Evolutionary conservation across 2,113 vertebrate species (phyloP).

Genomic region (Ptychochromis oligacanthus): DNA sequence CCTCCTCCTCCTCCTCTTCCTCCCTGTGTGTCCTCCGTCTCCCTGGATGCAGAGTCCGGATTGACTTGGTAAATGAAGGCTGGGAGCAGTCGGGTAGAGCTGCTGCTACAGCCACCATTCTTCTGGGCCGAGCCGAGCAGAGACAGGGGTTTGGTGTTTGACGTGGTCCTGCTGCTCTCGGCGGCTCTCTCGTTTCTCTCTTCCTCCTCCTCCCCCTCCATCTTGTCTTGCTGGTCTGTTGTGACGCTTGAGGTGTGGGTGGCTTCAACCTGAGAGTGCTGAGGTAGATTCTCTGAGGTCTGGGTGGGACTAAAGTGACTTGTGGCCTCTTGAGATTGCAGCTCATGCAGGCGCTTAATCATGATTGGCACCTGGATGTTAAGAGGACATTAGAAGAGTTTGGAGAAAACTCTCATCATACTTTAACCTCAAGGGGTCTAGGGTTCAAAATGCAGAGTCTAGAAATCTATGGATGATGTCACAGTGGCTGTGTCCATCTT

Average conservation of each 20-base stretch:
- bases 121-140: conserved; percentile 81
- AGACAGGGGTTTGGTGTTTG: conserved; percentile 48
- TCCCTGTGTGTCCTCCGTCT: conserved; percentile 35
- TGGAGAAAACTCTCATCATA: background rate
- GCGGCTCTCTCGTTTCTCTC: background rate
- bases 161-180: background rate
- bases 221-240: conserved; percentile 67
- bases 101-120: conserved; percentile 67
- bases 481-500: background rate
- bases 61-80: conserved; percentile 31
- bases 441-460: background rate
- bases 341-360: conserved; percentile 83
- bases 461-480: background rate
- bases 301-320: conserved; percentile 76
- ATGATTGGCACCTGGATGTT: conserved; percentile 86
- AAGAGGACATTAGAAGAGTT: background rate
- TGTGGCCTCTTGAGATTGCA: conserved; percentile 78
- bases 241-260: conserved; percentile 40
- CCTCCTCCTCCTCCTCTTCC: conserved; percentile 62
- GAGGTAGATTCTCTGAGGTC: conserved; percentile 61
- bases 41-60: background rate
- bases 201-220: conserved; percentile 44
- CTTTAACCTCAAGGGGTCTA: background rate
- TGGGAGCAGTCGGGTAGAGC: conserved; percentile 21
- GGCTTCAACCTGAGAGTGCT: conserved; percentile 82